Evolutionary conservation across 2,888 invertebrate genomes (phyloP).

Genomic region (Nesidiocoris tenuis): DNA sequence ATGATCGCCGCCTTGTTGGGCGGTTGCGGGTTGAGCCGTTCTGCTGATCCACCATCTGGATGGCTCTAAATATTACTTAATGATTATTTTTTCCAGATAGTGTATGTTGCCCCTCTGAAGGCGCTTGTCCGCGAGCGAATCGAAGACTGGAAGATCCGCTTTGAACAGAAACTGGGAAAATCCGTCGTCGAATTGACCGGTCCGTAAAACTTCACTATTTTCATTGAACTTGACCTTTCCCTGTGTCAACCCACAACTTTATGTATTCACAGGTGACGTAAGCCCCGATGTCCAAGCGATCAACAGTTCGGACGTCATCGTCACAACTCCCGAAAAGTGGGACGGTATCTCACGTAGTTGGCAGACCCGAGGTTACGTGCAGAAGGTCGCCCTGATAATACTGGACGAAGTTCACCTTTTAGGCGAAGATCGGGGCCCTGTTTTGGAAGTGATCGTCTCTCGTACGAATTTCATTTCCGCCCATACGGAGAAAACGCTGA

Average conservation of each 20-base stretch:
- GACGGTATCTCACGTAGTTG: conserved; percentile 98
- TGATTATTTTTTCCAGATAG: conserved; percentile 62
- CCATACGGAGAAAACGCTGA: conserved; percentile 76
- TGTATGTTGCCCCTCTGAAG: conserved; percentile 97
- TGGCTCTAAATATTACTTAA: neutral
- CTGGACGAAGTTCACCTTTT: conserved; percentile 98
- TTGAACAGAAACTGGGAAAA: conserved; percentile 71
- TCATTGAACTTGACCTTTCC: neutral
- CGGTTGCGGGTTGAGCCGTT: too few relatives aligned
- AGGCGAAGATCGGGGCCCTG: conserved; percentile 85
- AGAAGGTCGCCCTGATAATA: conserved; percentile 84
- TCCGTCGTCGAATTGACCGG: conserved; percentile 95
- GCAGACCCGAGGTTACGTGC: conserved; percentile 94
- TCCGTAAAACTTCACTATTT: conserved; percentile 55
- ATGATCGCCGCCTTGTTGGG: too few relatives aligned
- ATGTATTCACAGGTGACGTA: conserved; percentile 61
- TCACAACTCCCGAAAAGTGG: conserved; percentile 99
- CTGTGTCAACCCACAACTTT: too few relatives aligned
- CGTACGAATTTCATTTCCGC: conserved; percentile 94
- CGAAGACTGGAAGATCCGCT: conserved; percentile 86
- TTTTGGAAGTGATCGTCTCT: conserved; percentile 96
- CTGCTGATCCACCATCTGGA: too few relatives aligned
- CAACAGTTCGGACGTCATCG: conserved; percentile 82
- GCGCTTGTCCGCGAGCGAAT: conserved; percentile 95
- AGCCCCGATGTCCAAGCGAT: conserved; percentile 85